Conservation (phyloP, 2,113 vertebrate genomes). For the Chaetodon trifascialis region DNA sequence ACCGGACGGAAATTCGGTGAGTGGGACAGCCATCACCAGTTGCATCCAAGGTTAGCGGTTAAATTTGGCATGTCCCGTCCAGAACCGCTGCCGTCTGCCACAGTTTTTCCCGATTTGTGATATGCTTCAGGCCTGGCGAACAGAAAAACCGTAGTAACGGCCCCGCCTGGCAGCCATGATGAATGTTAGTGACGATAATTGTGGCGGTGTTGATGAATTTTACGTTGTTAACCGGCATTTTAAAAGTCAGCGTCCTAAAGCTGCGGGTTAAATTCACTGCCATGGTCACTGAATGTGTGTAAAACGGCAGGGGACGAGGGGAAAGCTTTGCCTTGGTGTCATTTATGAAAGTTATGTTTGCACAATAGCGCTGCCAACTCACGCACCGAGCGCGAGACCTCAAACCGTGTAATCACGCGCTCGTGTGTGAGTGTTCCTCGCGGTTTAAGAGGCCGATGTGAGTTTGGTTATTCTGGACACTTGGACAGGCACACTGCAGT, state of each 20-base stretch:
- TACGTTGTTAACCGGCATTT: not conserved
- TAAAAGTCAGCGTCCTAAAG: not conserved
- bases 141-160: not conserved
- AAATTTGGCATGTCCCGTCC: not conserved
- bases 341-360: not conserved
- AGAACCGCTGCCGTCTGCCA: rapidly evolving
- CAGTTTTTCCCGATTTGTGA: not conserved
- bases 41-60: slow-evolving; percentile 38
- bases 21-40: slow-evolving; percentile 73
- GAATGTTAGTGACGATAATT: slow-evolving; percentile 20
- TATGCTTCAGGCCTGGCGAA: slow-evolving; percentile 17
- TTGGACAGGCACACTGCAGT: too few species aligned
- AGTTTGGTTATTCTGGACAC: too few species aligned
- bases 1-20: slow-evolving; percentile 72
- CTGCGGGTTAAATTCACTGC: not conserved
- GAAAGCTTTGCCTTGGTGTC: not conserved
- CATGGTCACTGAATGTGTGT: not conserved
- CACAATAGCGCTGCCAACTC: too few species aligned
- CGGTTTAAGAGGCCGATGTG: too few species aligned
- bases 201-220: not conserved
- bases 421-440: too few species aligned
- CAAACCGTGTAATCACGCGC: too few species aligned
- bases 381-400: too few species aligned
- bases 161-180: slow-evolving; percentile 67
- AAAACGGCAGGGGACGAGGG: rapidly evolving